phyloP scores from a whole-genome alignment of 2,888 invertebrate genomes.

The Leucoptera coffeella region DNA sequence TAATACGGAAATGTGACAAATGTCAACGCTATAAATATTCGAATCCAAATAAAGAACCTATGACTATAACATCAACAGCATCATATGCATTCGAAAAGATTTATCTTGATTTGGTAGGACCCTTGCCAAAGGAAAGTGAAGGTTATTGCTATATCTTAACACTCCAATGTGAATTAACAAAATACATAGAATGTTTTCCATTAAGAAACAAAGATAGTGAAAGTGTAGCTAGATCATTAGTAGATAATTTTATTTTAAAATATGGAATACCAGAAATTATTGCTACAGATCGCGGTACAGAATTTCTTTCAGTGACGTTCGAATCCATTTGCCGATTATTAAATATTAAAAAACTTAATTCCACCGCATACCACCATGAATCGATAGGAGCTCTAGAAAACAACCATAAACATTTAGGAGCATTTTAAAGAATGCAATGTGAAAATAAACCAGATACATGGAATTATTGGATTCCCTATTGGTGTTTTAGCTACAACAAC shows the following conservation, averaged over 20 bases:
- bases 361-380: slow-evolving; percentile 2
- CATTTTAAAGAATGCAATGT: neutral
- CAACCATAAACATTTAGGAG: neutral
- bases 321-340: slow-evolving; percentile 3
- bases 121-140: slow-evolving; percentile 6
- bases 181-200: slow-evolving; percentile 1
- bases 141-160: slow-evolving; percentile 7
- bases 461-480: neutral
- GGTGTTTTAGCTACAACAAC: slow-evolving; percentile 1
- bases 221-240: no score
- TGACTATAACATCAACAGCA: slow-evolving; percentile 7
- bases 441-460: neutral
- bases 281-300: slow-evolving; percentile 3
- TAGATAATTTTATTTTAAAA: slow-evolving; percentile 4
- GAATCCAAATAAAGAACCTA: slow-evolving; percentile 5
- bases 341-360: slow-evolving; percentile 1
- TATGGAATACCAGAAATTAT: slow-evolving; percentile 1
- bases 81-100: slow-evolving; percentile 7
- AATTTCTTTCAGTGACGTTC: slow-evolving; percentile 1
- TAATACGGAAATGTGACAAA: no score
- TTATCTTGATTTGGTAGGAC: slow-evolving; percentile 7
- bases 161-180: slow-evolving; percentile 7
- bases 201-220: neutral
- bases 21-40: slow-evolving; percentile 7
- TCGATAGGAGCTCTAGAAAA: neutral